Evolutionary conservation across 2,797 vertebrate species (phyloP).

Genomic region (Alectoris magna): DNA sequence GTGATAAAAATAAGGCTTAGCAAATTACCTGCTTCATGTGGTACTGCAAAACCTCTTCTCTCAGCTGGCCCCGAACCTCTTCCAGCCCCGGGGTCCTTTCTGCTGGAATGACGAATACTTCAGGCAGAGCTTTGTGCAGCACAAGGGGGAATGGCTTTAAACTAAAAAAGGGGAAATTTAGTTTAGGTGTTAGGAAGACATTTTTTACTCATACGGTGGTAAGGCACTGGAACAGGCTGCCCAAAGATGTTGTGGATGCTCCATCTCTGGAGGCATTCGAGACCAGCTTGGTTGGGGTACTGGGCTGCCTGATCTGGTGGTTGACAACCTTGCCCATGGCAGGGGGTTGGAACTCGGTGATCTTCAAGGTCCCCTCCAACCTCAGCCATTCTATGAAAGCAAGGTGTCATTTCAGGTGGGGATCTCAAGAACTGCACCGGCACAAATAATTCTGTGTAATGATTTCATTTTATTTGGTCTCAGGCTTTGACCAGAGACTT

Average conservation of each 20-base stretch:
- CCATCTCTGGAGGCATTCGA: no score
- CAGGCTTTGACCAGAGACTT: slow-evolving; percentile 5
- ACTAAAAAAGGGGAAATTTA: no score
- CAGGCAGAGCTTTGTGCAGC: neutral
- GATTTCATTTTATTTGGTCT: slow-evolving; percentile 54
- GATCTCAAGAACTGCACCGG: neutral
- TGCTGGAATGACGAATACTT: neutral
- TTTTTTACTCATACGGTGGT: no score
- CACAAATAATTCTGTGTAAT: slow-evolving; percentile 54
- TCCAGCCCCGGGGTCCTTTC: neutral
- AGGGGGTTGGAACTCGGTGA: no score
- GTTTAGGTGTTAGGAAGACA: no score
- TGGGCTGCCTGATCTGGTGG: no score
- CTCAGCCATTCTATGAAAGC: neutral
- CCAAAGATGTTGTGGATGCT: no score
- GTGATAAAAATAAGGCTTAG: neutral
- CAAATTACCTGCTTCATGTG: neutral
- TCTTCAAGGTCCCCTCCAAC: no score
- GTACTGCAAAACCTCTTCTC: neutral
- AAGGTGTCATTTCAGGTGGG: neutral
- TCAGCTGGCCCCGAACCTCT: neutral
- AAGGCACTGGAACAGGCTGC: no score
- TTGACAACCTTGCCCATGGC: no score
- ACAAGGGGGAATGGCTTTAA: no score
- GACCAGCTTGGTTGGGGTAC: no score